Evolutionary conservation across 1,140 invertebrate genomes (phyloP).

Genomic region (Camponotus pennsylvanicus): DNA sequence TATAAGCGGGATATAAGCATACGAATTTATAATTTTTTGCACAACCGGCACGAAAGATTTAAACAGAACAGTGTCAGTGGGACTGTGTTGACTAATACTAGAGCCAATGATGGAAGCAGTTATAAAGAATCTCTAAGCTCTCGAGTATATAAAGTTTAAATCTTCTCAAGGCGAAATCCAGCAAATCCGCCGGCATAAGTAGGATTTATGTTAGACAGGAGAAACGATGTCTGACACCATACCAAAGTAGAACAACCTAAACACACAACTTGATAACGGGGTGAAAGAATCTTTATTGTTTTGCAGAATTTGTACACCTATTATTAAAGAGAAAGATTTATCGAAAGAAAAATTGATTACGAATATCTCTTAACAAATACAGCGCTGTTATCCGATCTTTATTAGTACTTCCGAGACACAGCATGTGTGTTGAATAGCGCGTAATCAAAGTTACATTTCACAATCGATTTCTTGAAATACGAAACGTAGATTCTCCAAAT

Average conservation of each 20-base stretch:
- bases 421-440: slow-evolving; percentile 1
- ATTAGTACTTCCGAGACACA: background rate
- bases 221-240: slow-evolving; percentile 38
- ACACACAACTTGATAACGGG: background rate
- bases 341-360: background rate
- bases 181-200: slow-evolving; percentile 64
- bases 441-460: slow-evolving; percentile 29
- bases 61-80: background rate
- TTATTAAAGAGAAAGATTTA: background rate
- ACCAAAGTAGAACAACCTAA: background rate
- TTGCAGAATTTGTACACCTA: background rate
- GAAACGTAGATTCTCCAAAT: slow-evolving; percentile 19
- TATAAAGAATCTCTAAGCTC: slow-evolving; percentile 44
- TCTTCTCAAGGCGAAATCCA: slow-evolving; percentile 60
- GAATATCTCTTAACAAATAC: background rate
- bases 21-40: slow-evolving; percentile 10
- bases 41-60: background rate
- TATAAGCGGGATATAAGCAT: background rate
- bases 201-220: slow-evolving; percentile 61
- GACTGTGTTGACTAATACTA: slow-evolving; percentile 1
- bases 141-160: slow-evolving; percentile 67
- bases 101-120: slow-evolving; percentile 31
- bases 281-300: background rate
- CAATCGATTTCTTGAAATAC: slow-evolving; percentile 40
- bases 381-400: slow-evolving; percentile 19